Conservation (phyloP, 2,797 vertebrate species). For the Psittacula echo region DNA sequence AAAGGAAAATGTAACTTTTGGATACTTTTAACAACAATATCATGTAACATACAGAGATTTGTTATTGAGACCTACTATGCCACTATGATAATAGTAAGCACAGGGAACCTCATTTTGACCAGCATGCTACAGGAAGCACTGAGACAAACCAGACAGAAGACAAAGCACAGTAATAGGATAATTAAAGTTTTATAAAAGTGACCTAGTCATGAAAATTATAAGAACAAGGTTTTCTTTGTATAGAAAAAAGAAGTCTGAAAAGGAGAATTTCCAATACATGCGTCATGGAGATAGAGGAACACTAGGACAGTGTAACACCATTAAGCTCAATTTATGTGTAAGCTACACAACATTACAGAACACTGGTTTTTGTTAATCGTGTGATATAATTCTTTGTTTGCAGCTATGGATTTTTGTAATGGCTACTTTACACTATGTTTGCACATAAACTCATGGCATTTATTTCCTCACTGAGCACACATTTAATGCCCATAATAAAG, state of each 20-base stretch:
- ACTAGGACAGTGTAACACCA: neutral
- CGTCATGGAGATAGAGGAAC: neutral
- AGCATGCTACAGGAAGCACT: neutral
- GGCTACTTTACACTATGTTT: constrained; percentile 20
- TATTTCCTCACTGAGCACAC: constrained; percentile 24
- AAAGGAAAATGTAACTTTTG: neutral
- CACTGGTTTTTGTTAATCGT: neutral
- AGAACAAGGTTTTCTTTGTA: neutral
- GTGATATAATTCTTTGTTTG: constrained; percentile 41
- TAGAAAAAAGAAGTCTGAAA: neutral
- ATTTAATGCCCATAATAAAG: constrained; percentile 43
- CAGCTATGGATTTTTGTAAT: constrained; percentile 9
- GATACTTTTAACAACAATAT: neutral
- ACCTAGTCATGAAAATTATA: neutral
- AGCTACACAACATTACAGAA: constrained; percentile 1
- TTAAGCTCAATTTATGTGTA: neutral
- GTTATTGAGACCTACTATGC: neutral
- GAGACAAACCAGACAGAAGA: neutral
- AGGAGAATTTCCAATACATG: neutral
- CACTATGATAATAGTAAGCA: neutral
- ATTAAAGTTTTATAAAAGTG: neutral
- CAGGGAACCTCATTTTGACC: neutral
- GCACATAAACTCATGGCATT: neutral
- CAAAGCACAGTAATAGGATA: neutral
- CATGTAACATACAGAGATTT: neutral